Conservation (phyloP, 1,140 invertebrate genomes). For the Lepidurus arcticus region DNA sequence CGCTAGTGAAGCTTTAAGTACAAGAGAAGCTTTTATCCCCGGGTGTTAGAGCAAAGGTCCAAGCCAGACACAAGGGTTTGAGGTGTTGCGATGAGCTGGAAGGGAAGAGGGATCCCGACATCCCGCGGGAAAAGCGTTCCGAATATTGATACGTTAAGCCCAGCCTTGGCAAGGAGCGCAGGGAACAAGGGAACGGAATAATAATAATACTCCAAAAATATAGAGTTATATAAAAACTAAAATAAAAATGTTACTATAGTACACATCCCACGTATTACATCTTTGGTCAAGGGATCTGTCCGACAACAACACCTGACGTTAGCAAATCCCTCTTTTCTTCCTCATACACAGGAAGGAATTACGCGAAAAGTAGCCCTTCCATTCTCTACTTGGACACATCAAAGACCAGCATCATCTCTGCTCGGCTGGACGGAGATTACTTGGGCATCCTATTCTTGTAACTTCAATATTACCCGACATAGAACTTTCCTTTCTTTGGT, state of each 20-base stretch:
- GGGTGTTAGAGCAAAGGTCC: background rate
- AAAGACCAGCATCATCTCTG: background rate
- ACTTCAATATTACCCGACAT: background rate
- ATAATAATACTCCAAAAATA: background rate
- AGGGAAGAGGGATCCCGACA: background rate
- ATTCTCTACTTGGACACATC: background rate
- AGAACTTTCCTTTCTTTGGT: background rate
- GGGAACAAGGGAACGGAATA: background rate
- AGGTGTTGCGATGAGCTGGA: background rate
- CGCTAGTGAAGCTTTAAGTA: background rate
- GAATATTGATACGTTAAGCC: slow-evolving; percentile 22
- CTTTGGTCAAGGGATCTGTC: background rate
- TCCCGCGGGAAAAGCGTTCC: slow-evolving; percentile 16
- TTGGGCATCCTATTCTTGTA: background rate
- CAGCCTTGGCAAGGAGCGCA: background rate
- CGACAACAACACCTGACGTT: slow-evolving; percentile 16
- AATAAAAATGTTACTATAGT: background rate
- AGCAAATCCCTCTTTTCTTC: background rate
- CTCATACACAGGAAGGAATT: background rate
- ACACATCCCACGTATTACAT: slow-evolving; percentile 1
- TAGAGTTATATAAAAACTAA: background rate
- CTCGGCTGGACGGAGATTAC: background rate
- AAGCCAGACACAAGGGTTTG: background rate
- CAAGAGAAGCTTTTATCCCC: background rate
- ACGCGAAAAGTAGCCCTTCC: background rate